A percentile compares a stretch with the other conserved stretches of the same genome.
Evolutionary conservation across 2,797 vertebrate species (phyloP).

Genomic region (Sebastes minor): DNA sequence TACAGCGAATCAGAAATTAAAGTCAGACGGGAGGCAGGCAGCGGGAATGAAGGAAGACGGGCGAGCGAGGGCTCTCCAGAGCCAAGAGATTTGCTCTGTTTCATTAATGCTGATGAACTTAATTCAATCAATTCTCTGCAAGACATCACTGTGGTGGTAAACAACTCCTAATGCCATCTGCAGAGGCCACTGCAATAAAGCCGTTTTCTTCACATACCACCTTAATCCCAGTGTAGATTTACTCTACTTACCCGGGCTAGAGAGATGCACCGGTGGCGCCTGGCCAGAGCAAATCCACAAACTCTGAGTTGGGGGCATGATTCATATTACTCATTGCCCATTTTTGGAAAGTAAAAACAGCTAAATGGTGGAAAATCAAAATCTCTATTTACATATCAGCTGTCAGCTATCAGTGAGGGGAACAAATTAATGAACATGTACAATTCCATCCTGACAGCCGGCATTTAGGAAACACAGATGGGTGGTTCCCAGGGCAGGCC

Average conservation of each 20-base stretch:
- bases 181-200: conserved; percentile 54
- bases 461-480: conserved; percentile 11
- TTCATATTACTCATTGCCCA: neutral
- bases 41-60: conserved; percentile 28
- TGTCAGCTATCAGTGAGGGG: neutral
- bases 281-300: conserved; percentile 39
- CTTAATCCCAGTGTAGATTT: conserved; percentile 64
- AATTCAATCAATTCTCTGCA: conserved; percentile 68
- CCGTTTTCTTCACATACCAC: conserved; percentile 49
- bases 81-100: conserved; percentile 53
- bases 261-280: conserved; percentile 29
- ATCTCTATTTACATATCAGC: conserved; percentile 12
- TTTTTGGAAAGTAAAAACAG: neutral
- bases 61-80: conserved; percentile 22
- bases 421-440: conserved; percentile 27
- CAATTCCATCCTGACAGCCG: neutral
- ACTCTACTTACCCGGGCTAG: conserved; percentile 27
- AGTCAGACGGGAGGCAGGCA: conserved; percentile 34
- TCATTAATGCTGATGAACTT: conserved; percentile 72
- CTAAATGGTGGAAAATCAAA: conserved; percentile 5
- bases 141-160: conserved; percentile 62
- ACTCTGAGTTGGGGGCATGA: neutral
- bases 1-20: conserved; percentile 66
- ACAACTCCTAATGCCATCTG: conserved; percentile 68
- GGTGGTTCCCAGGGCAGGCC: neutral